Base-by-base conservation (phyloP, 2,888 invertebrate genomes). In the Dasypogon diadema region DNA sequence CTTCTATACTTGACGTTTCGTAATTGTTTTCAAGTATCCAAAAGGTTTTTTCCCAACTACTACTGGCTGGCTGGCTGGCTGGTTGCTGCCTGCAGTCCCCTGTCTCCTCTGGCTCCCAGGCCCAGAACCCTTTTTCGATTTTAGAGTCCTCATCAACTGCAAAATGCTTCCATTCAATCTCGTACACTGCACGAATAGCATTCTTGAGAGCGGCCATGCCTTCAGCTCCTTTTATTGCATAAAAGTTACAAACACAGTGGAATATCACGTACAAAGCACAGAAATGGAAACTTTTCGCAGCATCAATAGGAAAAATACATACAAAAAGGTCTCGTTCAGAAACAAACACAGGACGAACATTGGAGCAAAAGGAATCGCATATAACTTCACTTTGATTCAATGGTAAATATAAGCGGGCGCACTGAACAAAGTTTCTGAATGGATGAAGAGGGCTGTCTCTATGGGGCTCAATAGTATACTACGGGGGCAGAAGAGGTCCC, bases 21-120 rank as follows among this genome's bases (percentile, higher is more conserved):
- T 78, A 78, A 79, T 79, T 79, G 79, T 79, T 79, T 79, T 79
- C 77, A 78, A 79, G 79, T 79, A 79, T 75, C 75, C 77, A 75
- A 79, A 79, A 77, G 77, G 77, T 72, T 18, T 65, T 65, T 65
- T 46, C 46, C 65, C 12, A 6, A 12, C 18, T 65, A 18, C 65
- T 46, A 54, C n/a, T 54, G 18, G 6, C n/a, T n/a, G 8, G 8
- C 30, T 30, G 30, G 30, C 8, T n/a, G n/a, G 30, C 3, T 30
- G 30, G 30, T 30, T 30, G 8, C 30, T 30, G 30, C 4, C 22
- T 54, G 6, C 22, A 54, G 2, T n/a, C n/a, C 8, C 18, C 18
- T 8, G 18, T 54, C 22, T 12, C 22, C 22, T 3, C 12, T 54
- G 18, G n/a, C n/a, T n/a, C n/a, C n/a, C n/a, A n/a, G n/a, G n/a